Percentiles rank a stretch among this genome's conserved stretches.
phyloP scores from a whole-genome alignment of 2,113 vertebrate genomes.

The Sylvilagus bachmani region DNA sequence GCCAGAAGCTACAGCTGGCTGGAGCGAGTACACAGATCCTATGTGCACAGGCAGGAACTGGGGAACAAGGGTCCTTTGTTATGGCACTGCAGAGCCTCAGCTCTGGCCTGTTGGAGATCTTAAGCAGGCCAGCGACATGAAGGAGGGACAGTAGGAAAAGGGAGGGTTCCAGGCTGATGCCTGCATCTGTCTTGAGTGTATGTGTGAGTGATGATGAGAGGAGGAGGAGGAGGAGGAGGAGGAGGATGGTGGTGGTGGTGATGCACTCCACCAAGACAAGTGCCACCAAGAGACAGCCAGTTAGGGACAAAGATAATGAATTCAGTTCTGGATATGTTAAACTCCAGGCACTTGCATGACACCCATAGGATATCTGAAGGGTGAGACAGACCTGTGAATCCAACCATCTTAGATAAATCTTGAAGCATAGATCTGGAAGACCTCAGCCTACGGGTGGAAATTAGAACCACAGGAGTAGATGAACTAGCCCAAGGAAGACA shows the following conservation, averaged over 20 bases:
- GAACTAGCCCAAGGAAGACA: neutral
- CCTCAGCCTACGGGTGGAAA: neutral
- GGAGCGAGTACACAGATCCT: neutral
- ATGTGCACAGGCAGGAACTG: neutral
- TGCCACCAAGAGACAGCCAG: neutral
- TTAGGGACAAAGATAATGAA: neutral
- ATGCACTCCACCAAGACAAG: no score
- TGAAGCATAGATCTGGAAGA: neutral
- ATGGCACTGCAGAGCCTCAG: neutral
- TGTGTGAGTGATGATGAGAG: neutral
- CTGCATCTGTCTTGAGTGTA: neutral
- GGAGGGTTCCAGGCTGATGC: neutral
- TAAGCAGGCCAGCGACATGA: neutral
- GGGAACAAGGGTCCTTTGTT: neutral
- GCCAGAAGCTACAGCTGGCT: neutral
- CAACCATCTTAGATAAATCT: neutral
- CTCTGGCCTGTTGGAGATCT: neutral
- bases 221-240: no score
- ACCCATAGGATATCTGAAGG: neutral
- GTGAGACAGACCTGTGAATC: neutral
- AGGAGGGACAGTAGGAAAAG: neutral
- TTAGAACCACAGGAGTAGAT: neutral
- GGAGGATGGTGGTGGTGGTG: no score
- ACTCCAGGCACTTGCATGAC: neutral
- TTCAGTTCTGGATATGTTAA: neutral